Conservation (phyloP, 1,140 invertebrate genomes). For the Penaeus vannamei region DNA sequence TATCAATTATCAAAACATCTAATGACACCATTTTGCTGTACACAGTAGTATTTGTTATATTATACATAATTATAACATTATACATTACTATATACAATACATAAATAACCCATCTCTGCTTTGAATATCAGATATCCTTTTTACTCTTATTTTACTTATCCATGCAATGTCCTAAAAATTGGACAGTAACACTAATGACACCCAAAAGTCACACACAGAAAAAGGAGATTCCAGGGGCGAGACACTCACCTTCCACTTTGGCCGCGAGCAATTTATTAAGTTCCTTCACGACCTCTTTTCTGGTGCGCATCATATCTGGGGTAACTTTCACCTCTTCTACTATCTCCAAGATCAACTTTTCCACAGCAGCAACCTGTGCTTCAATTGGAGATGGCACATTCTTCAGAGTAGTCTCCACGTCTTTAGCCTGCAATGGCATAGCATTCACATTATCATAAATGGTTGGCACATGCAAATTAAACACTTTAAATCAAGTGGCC, state of each 20-base stretch:
- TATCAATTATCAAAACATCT: not conserved
- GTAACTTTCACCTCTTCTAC: constrained; percentile 38
- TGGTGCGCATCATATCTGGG: constrained; percentile 11
- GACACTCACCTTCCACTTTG: constrained; percentile 48
- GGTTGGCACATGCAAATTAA: no score
- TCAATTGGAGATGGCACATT: constrained; percentile 50
- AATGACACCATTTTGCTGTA: not conserved
- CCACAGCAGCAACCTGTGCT: constrained; percentile 27
- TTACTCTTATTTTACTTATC: no score
- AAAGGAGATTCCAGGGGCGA: not conserved
- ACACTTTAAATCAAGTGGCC: not conserved
- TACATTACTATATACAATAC: no score
- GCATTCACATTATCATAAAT: no score
- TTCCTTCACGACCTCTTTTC: constrained; percentile 37
- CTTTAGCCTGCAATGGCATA: constrained; percentile 46
- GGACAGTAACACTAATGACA: no score
- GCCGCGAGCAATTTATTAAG: constrained; percentile 41
- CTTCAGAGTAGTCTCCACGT: constrained; percentile 59
- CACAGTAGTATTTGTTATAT: not conserved
- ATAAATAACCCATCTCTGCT: no score
- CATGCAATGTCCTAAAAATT: no score
- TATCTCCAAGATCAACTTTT: constrained; percentile 38
- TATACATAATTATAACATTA: not conserved
- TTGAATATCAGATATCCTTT: no score
- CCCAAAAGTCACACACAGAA: no score